Percentiles rank a stretch among this genome's conserved stretches.
phyloP scores from a whole-genome alignment of 2,113 vertebrate species.

The Papio anubis region DNA sequence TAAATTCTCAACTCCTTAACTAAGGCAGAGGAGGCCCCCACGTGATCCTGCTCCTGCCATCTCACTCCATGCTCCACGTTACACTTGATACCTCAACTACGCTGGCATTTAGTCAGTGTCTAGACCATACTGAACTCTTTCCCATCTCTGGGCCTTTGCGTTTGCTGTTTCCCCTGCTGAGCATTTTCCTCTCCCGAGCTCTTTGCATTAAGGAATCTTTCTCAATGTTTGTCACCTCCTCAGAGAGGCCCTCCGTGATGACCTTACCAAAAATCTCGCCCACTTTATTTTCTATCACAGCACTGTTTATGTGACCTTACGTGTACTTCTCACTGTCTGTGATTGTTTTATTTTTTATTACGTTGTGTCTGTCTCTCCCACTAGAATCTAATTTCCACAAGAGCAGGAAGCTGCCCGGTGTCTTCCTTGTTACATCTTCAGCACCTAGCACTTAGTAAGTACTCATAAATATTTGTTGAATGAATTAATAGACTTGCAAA shows the following conservation, averaged over 20 bases:
- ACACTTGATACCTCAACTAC: fast-evolving
- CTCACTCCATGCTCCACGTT: not conserved
- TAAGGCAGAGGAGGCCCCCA: not conserved
- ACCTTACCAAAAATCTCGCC: not conserved
- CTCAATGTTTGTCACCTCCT: not conserved
- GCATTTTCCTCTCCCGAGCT: not conserved
- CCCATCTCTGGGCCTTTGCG: not conserved
- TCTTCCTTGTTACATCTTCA: not conserved
- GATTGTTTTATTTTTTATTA: not conserved
- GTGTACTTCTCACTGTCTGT: not conserved
- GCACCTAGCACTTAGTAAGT: not conserved
- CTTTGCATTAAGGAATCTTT: not conserved
- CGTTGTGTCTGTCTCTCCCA: not conserved
- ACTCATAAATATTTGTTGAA: not conserved
- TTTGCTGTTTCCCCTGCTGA: not conserved
- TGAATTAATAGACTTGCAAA: not conserved
- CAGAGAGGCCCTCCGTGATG: not conserved
- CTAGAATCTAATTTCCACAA: not conserved
- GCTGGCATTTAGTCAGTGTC: fast-evolving
- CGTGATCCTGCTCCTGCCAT: fast-evolving
- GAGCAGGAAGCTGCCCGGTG: not conserved
- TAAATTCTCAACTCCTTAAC: not conserved
- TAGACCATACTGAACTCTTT: too few relatives aligned
- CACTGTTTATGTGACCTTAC: not conserved
- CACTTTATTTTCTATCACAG: not conserved